Evolutionary conservation across 2,113 vertebrate species (phyloP), one percentile per base, ranked within the genome.

Genomic region (Dromiciops gliroides): DNA sequence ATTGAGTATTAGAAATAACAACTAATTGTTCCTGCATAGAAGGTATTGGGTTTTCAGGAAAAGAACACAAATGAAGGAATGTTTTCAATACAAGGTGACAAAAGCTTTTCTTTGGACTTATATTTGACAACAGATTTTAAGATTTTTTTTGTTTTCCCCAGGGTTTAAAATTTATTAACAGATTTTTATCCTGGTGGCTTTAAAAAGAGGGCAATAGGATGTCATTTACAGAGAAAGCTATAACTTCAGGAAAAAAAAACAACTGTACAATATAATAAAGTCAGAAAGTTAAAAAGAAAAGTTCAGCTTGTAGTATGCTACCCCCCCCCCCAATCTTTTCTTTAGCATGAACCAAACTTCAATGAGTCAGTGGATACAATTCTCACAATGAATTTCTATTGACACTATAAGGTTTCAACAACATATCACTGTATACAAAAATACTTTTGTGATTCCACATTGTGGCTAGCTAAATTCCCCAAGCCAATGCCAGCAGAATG

Each of bases 111-210:
- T 90, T 52, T 50, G n/a, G n/a, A 37, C 50, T 92, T 91, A 19
- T 9, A 12, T 60, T 60, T 60, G 12, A 60, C 28, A 60, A 31
- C 56, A 60, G 9, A 60, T 93, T 96, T 95, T 53, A 94, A 88
- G 90, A 60, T n/a, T 47, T 92, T 47, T 92, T 52, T 53, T 48
- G 48, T 91, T 60, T 93, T 49, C 28, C 12, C 2, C 14, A 6
- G 53, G 44, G 49, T 31, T 96, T 88, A 51, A 52, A 94, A 53
- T 92, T 83, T 92, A 67, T 50, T 90, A 50, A 89, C 95, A 88
- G 90, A 89, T 94, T 96, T 93, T 91, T 92, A 10, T 67, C 56
- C 89, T 48, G 0, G 47, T 75, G 37, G 91, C 48, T 48, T 89
- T 51, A 90, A 96, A 5, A 49, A 95, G 23, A 50, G 50, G 92